Evolutionary conservation across 2,797 vertebrate genomes (phyloP), one percentile per base, ranked within the genome.

Genomic region (Sphaeramia orbicularis): DNA sequence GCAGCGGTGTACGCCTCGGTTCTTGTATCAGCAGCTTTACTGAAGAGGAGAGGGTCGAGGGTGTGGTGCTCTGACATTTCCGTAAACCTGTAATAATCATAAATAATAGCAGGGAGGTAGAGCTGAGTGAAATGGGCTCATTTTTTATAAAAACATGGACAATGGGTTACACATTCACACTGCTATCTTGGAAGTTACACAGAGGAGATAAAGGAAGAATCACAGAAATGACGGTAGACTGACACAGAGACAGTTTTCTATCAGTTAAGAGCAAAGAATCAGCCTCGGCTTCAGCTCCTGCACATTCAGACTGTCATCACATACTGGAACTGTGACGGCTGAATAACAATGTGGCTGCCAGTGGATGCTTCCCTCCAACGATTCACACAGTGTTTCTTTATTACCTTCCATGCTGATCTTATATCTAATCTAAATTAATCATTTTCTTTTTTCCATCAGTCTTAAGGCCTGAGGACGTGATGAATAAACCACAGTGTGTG

Each of bases 191-290:
- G 64, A 76, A 84, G 81, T 61, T 74, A 52, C 67, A 53, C 45
- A 65, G 54, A 44, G 40, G 50, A 66, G 83, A 88, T 84, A 73
- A 84, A 76, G 62, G 43, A 71, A 65, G 62, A 76, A 65, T 79
- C 57, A 15, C 11, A 16, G 40, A 24, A 35, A 40, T 40, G 44
- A 19, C 0, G 24, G 32, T 12, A 81, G 71, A 78, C 54, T 82
- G 78, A 80, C 80, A 73, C 21, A 35, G 73, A 47, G 73, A 45
- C 60, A 55, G 65, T 62, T 78, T 70, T 62, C 50, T 35, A 41
- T 12, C 61, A 53, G 62, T n/a, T n/a, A n/a, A n/a, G n/a, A n/a
- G n/a, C n/a, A n/a, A n/a, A n/a, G n/a, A n/a, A n/a, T n/a, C n/a
- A n/a, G n/a, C n/a, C n/a, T n/a, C n/a, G n/a, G n/a, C n/a, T 38